Percentiles rank a stretch among this genome's conserved stretches.
phyloP scores from a whole-genome alignment of 2,797 vertebrate genomes.

The Intellagama lesueurii region DNA sequence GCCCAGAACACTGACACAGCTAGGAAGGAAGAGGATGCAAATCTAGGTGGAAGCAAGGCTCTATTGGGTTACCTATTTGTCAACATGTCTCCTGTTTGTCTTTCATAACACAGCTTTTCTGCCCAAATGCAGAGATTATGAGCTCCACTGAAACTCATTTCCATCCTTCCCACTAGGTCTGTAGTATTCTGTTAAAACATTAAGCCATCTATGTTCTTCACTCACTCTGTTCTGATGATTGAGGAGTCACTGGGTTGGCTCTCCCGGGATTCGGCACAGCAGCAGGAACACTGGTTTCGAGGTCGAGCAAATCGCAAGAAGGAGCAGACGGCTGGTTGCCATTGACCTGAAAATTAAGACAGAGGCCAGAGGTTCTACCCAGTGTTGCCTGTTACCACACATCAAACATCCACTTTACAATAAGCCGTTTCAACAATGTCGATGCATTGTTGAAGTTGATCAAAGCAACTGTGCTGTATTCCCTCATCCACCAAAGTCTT shows the following conservation, averaged over 20 bases:
- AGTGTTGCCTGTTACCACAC: neutral
- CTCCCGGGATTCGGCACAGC: conserved; percentile 33
- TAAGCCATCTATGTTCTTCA: conserved; percentile 24
- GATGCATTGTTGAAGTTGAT: no score
- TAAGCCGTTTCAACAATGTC: neutral
- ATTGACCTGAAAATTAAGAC: conserved; percentile 58
- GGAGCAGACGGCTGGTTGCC: conserved; percentile 80
- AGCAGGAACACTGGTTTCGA: conserved; percentile 57
- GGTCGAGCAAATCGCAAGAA: conserved; percentile 78
- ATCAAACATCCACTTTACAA: neutral
- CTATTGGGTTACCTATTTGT: no score
- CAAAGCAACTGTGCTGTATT: conserved; percentile 4
- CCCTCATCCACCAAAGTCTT: neutral
- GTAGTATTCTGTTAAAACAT: neutral
- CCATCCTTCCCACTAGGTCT: neutral
- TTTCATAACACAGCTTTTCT: neutral
- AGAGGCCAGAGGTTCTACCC: neutral
- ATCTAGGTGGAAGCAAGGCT: no score
- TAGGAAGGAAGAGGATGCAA: no score
- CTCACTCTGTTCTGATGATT: conserved; percentile 73
- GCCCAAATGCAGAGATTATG: neutral
- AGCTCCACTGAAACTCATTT: neutral
- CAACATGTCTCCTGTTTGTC: neutral
- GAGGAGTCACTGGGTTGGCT: conserved; percentile 52
- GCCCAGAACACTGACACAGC: neutral